Percentiles rank a stretch among this genome's conserved stretches.
Evolutionary conservation across 2,888 invertebrate genomes (phyloP).

Genomic region (Drosophila heteroneura): DNA sequence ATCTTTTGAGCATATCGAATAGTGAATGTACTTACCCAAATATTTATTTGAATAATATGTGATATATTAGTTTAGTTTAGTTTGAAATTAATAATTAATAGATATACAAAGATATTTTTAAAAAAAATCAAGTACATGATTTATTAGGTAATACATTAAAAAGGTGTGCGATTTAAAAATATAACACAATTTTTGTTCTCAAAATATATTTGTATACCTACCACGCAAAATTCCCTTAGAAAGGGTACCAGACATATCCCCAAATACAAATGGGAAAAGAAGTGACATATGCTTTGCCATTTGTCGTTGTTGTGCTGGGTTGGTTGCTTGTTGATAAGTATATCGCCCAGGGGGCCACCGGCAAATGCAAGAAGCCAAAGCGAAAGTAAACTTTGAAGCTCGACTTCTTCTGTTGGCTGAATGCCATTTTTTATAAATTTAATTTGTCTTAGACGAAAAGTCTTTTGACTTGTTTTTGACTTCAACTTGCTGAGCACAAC

Average conservation of each 20-base stretch:
- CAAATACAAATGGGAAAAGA: slow-evolving; percentile 37
- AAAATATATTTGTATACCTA: background rate
- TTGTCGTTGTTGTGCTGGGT: slow-evolving; percentile 32
- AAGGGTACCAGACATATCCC: slow-evolving; percentile 13
- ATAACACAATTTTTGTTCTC: background rate
- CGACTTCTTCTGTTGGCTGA: slow-evolving; percentile 49
- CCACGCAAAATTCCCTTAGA: background rate
- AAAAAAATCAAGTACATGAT: background rate
- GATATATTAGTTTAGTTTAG: background rate
- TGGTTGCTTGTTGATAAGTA: slow-evolving; percentile 24
- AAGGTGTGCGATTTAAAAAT: background rate
- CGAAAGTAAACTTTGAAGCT: slow-evolving; percentile 61
- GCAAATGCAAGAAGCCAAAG: slow-evolving; percentile 48
- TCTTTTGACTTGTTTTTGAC: slow-evolving; percentile 46
- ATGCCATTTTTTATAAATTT: slow-evolving; percentile 78
- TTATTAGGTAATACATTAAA: background rate
- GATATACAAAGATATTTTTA: no score
- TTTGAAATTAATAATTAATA: no score
- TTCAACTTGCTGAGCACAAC: slow-evolving; percentile 33
- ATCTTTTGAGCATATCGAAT: background rate
- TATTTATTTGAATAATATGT: background rate
- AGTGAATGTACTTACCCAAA: background rate
- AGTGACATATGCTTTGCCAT: slow-evolving; percentile 62
- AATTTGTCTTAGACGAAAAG: slow-evolving; percentile 67
- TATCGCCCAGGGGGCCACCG: slow-evolving; percentile 27